A percentile compares a stretch with the other conserved stretches of the same genome.
phyloP scores from a whole-genome alignment of 2,888 invertebrate species.

The Prosopocoilus inquinatus region DNA sequence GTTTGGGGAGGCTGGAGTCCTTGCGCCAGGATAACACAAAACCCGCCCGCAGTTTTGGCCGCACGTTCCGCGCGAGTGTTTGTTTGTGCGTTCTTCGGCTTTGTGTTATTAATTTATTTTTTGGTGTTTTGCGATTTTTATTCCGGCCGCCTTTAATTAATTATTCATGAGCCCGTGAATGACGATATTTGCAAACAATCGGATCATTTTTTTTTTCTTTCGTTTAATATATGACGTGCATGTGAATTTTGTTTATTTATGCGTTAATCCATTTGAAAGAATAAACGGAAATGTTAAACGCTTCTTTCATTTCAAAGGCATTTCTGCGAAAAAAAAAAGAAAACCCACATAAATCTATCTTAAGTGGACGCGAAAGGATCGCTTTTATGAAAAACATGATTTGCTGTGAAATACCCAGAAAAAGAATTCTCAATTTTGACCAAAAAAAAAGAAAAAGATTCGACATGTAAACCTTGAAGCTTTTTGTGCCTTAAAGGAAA shows the following conservation, averaged over 20 bases:
- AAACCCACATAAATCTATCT: no score
- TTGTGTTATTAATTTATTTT: background rate
- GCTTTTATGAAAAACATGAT: no score
- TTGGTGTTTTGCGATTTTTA: background rate
- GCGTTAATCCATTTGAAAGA: no score
- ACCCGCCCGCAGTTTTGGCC: background rate
- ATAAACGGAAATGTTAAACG: no score
- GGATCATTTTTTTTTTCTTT: background rate
- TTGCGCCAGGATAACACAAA: background rate
- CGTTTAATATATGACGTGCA: background rate
- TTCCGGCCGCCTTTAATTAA: background rate
- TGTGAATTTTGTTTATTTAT: background rate
- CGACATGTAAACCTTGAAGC: no score
- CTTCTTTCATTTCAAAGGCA: no score
- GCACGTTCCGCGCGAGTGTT: background rate
- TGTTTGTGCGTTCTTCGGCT: background rate
- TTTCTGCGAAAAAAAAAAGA: no score
- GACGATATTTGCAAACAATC: conserved; percentile 1
- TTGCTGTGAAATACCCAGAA: no score
- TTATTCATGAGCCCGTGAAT: background rate
- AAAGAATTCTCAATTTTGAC: no score
- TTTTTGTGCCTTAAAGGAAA: no score
- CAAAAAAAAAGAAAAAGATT: no score
- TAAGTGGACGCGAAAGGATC: no score
- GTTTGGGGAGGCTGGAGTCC: conserved; percentile 4